A percentile compares a stretch with the other conserved stretches of the same genome.
These are phyloP conservation scores for Hipposideros larvatus DNA, from an alignment of 2,797 vertebrate species.

Conservation along the genomic window DNA sequence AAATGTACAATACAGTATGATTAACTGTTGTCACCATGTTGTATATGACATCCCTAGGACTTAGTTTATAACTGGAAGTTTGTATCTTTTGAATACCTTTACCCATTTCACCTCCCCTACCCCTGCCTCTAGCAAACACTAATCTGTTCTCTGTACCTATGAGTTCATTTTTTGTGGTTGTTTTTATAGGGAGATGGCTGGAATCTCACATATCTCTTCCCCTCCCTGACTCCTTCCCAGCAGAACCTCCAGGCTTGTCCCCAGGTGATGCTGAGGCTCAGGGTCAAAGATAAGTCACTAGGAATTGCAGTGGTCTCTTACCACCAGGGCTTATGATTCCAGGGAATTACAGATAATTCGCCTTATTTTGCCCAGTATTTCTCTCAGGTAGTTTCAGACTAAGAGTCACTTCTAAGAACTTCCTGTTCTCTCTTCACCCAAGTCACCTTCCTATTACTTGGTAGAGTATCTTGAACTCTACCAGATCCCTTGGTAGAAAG, in stretches of 20 bases:
- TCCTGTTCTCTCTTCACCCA: background rate
- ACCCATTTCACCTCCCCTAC: background rate
- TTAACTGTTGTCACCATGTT: background rate
- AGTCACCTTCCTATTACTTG: background rate
- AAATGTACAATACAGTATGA: background rate
- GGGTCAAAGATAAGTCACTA: background rate
- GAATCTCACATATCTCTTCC: background rate
- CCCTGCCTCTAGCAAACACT: background rate
- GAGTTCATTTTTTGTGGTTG: background rate
- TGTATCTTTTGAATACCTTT: background rate
- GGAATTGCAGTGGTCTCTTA: background rate
- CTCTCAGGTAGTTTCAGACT: background rate
- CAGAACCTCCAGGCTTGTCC: background rate
- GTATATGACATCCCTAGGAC: background rate
- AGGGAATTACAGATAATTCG: background rate
- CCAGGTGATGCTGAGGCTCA: no score
- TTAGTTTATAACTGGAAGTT: background rate
- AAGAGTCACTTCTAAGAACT: background rate
- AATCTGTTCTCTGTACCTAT: background rate
- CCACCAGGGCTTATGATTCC: background rate
- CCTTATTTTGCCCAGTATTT: background rate
- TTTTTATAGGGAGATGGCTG: background rate
- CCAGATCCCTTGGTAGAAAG: background rate
- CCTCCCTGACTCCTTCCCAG: background rate
- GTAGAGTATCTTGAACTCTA: background rate